Evolutionary conservation across 1,140 invertebrate species (phyloP), one percentile per base, ranked within the genome.

Genomic region (Lucilia cuprina): DNA sequence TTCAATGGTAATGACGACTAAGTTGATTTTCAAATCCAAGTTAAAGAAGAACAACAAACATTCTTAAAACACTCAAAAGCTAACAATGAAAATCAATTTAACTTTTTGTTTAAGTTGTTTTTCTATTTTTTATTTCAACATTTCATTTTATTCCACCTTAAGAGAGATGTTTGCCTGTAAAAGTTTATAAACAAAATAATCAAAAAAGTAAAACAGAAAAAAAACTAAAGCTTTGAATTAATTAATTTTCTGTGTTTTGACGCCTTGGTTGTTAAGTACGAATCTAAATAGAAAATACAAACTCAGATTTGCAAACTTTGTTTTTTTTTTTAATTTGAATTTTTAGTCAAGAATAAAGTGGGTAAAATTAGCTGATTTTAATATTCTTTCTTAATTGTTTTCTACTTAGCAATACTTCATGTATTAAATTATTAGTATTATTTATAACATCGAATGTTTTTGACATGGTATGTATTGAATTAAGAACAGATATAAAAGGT

Each of bases 31-130:
- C 77, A 80, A 80, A 70, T 70, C 60, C 19, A 10, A 70, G 13
- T 70, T 9, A 60, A 60, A 70, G 65, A 21, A 12, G n/a, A 21
- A 80, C 77, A 80, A 49, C 41, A 49, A 80, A 49, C 41, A 80
- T 80, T 49, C 21, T 80, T 41, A 49, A 47, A 80, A 80, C 77
- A 80, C 77, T 80, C 77, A 80, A 80, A 80, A 50, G 77, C 77
- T 80, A 49, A 80, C 77, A 80, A 80, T 80, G 77, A 80, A 80
- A 80, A 80, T 80, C 77, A 80, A 80, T 80, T 80, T 80, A 80
- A 80, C 77, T 80, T 80, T 78, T 80, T 80, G 77, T 50, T 80
- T 80, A 50, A 80, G 41, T 80, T 80, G 25, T 47, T 14, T 78
- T 5, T 41, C 14, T 78, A 19, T 78, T 41, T 41, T 41, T n/a